Conservation (phyloP, 2,113 vertebrate species). For the Nycticryphes semicollaris region DNA sequence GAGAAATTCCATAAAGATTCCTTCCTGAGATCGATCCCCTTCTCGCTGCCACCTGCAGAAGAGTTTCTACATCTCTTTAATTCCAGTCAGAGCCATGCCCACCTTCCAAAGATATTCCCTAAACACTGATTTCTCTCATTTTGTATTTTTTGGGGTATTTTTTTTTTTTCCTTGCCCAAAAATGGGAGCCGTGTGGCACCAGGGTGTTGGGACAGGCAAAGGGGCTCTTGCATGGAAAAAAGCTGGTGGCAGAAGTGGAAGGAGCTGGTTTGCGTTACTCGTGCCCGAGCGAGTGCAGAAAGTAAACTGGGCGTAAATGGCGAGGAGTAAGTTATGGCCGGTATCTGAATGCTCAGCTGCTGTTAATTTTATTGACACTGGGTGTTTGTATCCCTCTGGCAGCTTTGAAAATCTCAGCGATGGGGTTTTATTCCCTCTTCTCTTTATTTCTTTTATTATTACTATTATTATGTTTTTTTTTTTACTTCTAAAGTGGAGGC, state of each 20-base stretch:
- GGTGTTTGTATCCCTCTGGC: neutral
- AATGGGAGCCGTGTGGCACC: accelerated
- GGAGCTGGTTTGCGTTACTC: neutral
- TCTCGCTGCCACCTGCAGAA: neutral
- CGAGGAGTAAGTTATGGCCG: constrained; percentile 19
- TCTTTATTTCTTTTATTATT: neutral
- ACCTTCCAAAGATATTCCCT: neutral
- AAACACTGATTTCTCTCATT: neutral
- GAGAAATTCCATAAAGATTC: neutral
- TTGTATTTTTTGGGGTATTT: neutral
- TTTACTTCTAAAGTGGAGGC: neutral
- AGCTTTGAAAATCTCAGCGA: neutral
- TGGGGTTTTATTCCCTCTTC: neutral
- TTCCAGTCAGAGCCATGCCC: neutral
- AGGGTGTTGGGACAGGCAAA: neutral
- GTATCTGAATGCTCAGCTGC: constrained; percentile 46
- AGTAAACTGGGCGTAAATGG: neutral
- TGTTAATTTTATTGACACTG: constrained; percentile 37
- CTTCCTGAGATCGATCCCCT: accelerated
- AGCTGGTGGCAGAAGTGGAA: neutral
- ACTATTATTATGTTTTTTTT: no score
- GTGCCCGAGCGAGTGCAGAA: neutral
- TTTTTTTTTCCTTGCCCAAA: accelerated
- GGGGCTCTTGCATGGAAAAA: neutral
- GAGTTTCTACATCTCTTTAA: neutral